Evolutionary conservation across 1,140 invertebrate genomes (phyloP), one percentile per base, ranked within the genome.

Genomic region (Neuroterus valhalla): DNA sequence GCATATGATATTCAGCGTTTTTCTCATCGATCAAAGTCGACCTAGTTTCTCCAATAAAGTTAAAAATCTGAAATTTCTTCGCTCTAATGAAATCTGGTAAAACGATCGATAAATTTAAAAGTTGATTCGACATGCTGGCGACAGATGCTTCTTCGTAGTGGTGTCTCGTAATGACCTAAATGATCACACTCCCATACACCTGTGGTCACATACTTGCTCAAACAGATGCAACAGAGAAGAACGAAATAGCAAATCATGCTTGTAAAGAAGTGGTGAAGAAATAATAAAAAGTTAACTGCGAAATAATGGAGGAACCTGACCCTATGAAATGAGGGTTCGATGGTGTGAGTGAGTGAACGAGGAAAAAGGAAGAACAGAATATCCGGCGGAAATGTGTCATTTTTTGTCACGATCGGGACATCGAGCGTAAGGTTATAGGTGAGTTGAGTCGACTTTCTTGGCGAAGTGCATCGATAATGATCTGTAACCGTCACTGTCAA

Each of bases 331-430:
- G 74, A 67, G 71, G 67, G 72, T 50, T 78, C 55, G 66, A 68
- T 71, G 55, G 69, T 23, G 1, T 17, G 45, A 67, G 38, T 31
- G 78, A 78, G 72, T 72, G 71, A 77, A 67, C 67, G 62, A 71
- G 79, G 68, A 74, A 80, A 78, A 78, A 71, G 69, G 76, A 82
- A 84, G 79, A 83, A 82, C 77, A 78, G 50, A 76, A 82, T 84
- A 88, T 89, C 88, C 88, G 88, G 80, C 87, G 88, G 88, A 89
- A 88, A 87, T 85, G 81, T 86, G 81, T 88, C 86, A 89, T 89
- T 89, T 55, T 89, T 89, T 89, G 88, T 89, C 87, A 87, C 88
- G 87, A 89, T 89, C 87, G 87, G 81, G 85, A 86, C 85, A 88
- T 86, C 82, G 80, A 81, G 81, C 72, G 77, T 74, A 74, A 78